Conservation (phyloP, 2,113 vertebrate genomes). For the Entelurus aequoreus region DNA sequence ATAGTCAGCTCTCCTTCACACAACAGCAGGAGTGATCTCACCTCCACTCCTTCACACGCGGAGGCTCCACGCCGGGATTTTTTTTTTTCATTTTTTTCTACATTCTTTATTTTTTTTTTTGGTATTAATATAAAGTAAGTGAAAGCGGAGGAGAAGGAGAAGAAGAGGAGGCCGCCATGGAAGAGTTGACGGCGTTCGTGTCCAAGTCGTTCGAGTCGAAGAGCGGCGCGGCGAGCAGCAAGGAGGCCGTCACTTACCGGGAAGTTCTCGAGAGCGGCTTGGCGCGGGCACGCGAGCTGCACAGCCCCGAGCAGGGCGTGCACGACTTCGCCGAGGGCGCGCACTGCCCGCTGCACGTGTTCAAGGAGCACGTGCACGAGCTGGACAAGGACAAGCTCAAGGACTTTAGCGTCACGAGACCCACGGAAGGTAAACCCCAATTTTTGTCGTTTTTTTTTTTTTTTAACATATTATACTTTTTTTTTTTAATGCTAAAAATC, state of each 20-base stretch:
- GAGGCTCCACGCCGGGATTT: neutral
- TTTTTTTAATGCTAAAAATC: too few relatives aligned
- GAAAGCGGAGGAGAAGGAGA: slow-evolving; percentile 31
- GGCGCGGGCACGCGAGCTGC: slow-evolving; percentile 87
- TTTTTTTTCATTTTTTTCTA: neutral
- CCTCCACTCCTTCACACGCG: slow-evolving; percentile 68
- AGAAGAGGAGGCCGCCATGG: slow-evolving; percentile 75
- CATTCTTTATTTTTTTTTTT: too few relatives aligned
- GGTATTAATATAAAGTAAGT: too few relatives aligned
- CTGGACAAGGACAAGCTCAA: slow-evolving; percentile 91
- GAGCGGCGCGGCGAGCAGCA: slow-evolving; percentile 87
- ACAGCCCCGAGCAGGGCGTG: slow-evolving; percentile 82
- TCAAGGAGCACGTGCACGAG: slow-evolving; percentile 86
- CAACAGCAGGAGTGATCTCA: slow-evolving; percentile 91
- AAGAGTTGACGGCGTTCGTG: slow-evolving; percentile 98
- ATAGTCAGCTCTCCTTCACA: slow-evolving; percentile 94
- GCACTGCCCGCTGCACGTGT: slow-evolving; percentile 88
- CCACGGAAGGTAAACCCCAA: slow-evolving; percentile 80
- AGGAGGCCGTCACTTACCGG: slow-evolving; percentile 93
- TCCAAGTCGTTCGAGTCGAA: slow-evolving; percentile 99
- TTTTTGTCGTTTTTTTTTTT: too few relatives aligned
- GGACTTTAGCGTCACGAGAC: slow-evolving; percentile 84
- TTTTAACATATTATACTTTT: too few relatives aligned
- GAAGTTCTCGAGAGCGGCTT: slow-evolving; percentile 99
- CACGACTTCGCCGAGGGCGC: slow-evolving; percentile 86